A percentile compares a stretch with the other conserved stretches of the same genome.
phyloP scores from a whole-genome alignment of 2,888 invertebrate genomes.

The Cremastinae sp. region DNA sequence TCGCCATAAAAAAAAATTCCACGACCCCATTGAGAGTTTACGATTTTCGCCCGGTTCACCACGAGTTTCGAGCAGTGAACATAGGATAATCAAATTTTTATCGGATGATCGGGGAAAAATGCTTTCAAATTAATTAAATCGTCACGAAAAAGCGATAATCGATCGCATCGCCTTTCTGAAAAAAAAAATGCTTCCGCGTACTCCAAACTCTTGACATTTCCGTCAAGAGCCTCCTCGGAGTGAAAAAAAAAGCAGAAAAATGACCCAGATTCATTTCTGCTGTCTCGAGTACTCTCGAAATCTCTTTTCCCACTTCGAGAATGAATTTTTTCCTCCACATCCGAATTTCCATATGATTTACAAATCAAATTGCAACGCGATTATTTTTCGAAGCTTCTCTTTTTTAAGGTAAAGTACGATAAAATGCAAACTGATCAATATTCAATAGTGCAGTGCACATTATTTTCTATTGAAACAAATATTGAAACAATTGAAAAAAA shows the following conservation, averaged over 20 bases:
- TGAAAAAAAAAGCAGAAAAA: neutral
- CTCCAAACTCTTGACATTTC: conserved; percentile 16
- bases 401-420: no score
- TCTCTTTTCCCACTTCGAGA: conserved; percentile 3
- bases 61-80: no score
- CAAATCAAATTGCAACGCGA: neutral
- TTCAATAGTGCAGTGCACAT: no score
- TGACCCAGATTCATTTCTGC: conserved; percentile 44
- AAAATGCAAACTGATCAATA: no score
- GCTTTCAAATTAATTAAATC: conserved; percentile 1
- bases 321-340: neutral
- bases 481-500: no score
- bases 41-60: no score
- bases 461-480: no score
- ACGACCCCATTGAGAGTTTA: no score
- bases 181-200: neutral
- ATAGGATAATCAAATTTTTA: no score
- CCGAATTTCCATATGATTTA: neutral
- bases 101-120: no score
- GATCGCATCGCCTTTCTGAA: conserved; percentile 2
- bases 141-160: conserved; percentile 1
- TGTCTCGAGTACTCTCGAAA: conserved; percentile 31
- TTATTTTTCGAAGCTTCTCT: neutral
- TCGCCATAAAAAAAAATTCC: neutral
- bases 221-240: conserved; percentile 18